Evolutionary conservation across 2,113 vertebrate genomes (phyloP), one percentile per base, ranked within the genome.

Genomic region (Urocolius indicus): DNA sequence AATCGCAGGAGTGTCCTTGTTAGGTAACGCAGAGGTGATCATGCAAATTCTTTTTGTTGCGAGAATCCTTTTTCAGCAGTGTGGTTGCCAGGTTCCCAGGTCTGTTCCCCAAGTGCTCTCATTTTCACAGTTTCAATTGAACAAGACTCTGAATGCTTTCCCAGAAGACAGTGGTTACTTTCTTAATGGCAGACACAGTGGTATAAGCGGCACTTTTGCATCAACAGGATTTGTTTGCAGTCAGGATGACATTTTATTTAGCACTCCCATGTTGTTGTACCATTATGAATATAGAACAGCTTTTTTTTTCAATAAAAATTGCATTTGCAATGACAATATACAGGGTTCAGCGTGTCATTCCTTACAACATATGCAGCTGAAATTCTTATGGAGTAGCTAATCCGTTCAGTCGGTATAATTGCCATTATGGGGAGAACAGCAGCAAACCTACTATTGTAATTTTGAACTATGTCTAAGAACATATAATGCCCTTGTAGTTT

Each of bases 231-330:
- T 87, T 97, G 74, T 96, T 87, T 95, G 81, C 93, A 72, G 82
- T 94, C 94, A 87, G 85, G 67, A 86, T 96, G 87, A 75, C 36
- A 29, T 97, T 97, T 97, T 95, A 91, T 93, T 97, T 96, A 95
- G 78, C 27, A 41, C 62, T 93, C 45, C 51, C 51, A 30, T 12
- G 1, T 87, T 10, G 1, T 92, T 77, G 52, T 59, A 69, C 29
- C 71, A 54, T 66, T 77, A 58, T 16, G 9, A 84, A 84, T 82
- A 87, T 74, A 92, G 83, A 89, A 93, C 72, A 80, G 59, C 61
- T 84, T 65, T 94, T 92, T 94, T 92, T 87, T 91, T 63, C 65
- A 77, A n/a, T 74, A 90, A 94, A 81, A 66, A 68, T 15, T 82
- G 15, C 51, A 46, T 94, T 66, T 94, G 23, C 41, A 59, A 5